Conservation (phyloP, 35 echinoderm and acorn worm species). For the Lytechinus pictus region DNA sequence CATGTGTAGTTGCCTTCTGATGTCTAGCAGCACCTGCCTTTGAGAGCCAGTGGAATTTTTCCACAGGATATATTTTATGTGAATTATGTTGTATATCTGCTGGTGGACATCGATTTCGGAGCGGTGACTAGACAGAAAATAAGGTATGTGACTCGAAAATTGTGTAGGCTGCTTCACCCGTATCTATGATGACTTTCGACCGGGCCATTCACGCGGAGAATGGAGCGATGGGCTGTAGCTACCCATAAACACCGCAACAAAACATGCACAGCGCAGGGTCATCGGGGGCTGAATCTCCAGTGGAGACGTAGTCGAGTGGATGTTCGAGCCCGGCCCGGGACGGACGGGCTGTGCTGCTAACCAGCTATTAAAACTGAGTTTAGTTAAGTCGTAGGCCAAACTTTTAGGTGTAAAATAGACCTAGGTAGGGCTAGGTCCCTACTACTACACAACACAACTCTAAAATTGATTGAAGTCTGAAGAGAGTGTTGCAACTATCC, state of each 20-base stretch:
- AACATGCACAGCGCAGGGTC: not conserved
- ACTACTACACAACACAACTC: no score
- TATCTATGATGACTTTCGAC: slow-evolving; percentile 7
- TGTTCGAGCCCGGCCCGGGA: no score
- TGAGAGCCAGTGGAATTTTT: slow-evolving; percentile 33
- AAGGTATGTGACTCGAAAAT: slow-evolving; percentile 17
- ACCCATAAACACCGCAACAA: slow-evolving; percentile 26
- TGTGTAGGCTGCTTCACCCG: slow-evolving; percentile 42
- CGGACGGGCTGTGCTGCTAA: no score
- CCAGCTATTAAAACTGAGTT: no score
- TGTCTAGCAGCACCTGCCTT: not conserved
- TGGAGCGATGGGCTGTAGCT: slow-evolving; percentile 28
- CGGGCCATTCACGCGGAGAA: slow-evolving; percentile 46
- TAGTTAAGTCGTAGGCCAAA: no score
- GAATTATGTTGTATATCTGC: slow-evolving; percentile 48
- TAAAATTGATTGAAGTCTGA: no score
- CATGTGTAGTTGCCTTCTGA: slow-evolving; percentile 38
- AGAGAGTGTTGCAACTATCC: no score
- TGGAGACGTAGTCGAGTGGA: no score
- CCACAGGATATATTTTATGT: slow-evolving; percentile 51
- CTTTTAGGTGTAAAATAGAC: no score
- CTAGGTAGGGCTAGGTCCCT: no score
- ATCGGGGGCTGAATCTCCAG: no score
- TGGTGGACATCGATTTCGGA: slow-evolving; percentile 35
- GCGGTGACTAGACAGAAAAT: slow-evolving; percentile 48